Base-by-base conservation (phyloP, 1,140 invertebrate species). In the Conus ventricosus region DNA sequence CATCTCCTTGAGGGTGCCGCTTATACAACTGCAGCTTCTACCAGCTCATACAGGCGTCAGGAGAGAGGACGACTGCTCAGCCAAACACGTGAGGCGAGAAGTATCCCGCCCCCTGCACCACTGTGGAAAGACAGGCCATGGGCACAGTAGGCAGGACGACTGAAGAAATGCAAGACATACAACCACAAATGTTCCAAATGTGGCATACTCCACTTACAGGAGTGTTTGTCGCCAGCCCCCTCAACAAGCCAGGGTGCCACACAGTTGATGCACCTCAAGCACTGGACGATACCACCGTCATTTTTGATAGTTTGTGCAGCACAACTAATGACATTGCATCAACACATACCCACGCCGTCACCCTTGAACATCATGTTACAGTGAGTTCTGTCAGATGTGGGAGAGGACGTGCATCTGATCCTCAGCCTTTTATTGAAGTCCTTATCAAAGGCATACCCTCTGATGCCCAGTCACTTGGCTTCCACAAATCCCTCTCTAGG, bases 281-380 rank as follows among this genome's bases (percentile, higher is more conserved):
- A 15, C 8, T 60, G 57, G 54, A 8, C 13, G 82, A n/a, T 76
- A 88, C 27, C 83, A 54, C 54, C 5, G 17, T 4, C 54, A 23
- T 84, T 54, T 60, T n/a, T n/a, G n/a, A n/a, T n/a, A n/a, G n/a
- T n/a, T n/a, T n/a, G n/a, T n/a, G n/a, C n/a, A n/a, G n/a, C n/a
- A n/a, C n/a, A n/a, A n/a, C n/a, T n/a, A 54, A 7, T 17, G 15
- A 8, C 27, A 57, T 10, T 53, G 53, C 17, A 5, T 8, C 86
- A 4, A 8, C 88, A 11, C 13, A 17, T 60, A 75, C 25, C 78
- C 13, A 81, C 53, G 15, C 25, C 0, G 76, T 91, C 11, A 23
- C 81, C 54, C 86, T 92, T 39, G 91, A 91, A 54, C 91, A 91
- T 60, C 90, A 91, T 57, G 51, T 91, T 92, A 89, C 60, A 39